Percentiles rank a stretch among this genome's conserved stretches.
Evolutionary conservation across 2,888 invertebrate genomes (phyloP).

Genomic region (Tetrapedia diversipes): DNA sequence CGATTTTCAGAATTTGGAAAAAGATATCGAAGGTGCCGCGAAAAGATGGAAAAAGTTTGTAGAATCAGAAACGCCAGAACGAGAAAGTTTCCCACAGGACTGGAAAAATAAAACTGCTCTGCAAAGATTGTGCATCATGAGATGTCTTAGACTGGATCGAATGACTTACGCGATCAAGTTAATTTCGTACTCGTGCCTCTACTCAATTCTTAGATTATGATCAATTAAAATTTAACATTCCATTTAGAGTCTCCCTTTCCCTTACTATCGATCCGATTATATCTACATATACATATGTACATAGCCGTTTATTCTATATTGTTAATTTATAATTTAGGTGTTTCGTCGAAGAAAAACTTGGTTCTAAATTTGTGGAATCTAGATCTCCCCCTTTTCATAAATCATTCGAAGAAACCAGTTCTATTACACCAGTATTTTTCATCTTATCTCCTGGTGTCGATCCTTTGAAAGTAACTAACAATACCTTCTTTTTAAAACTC

Average conservation of each 20-base stretch:
- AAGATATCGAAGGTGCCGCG: constrained; percentile 94
- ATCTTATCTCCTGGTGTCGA: constrained; percentile 97
- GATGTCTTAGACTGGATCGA: constrained; percentile 94
- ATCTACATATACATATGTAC: too few species aligned
- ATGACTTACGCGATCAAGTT: constrained; percentile 94
- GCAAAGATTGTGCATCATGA: constrained; percentile 95
- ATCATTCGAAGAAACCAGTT: constrained; percentile 93
- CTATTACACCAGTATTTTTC: constrained; percentile 95
- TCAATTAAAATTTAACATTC: constrained; percentile 22
- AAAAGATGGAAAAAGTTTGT: constrained; percentile 97
- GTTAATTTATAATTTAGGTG: constrained; percentile 83
- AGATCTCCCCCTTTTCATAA: constrained; percentile 91
- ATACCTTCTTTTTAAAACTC: too few species aligned
- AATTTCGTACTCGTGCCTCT: neutral
- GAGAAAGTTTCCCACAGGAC: constrained; percentile 96
- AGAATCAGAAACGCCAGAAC: constrained; percentile 96
- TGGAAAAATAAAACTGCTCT: constrained; percentile 96
- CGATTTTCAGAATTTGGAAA: constrained; percentile 92
- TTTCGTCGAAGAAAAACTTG: constrained; percentile 95
- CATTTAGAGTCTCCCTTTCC: neutral
- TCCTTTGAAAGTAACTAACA: constrained; percentile 88
- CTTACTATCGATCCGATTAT: too few species aligned
- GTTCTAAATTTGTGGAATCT: constrained; percentile 91
- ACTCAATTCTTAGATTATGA: constrained; percentile 80
- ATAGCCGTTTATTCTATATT: constrained; percentile 54